Evolutionary conservation across 2,888 invertebrate species (phyloP).

Genomic region (Ormyrus labotus): DNA sequence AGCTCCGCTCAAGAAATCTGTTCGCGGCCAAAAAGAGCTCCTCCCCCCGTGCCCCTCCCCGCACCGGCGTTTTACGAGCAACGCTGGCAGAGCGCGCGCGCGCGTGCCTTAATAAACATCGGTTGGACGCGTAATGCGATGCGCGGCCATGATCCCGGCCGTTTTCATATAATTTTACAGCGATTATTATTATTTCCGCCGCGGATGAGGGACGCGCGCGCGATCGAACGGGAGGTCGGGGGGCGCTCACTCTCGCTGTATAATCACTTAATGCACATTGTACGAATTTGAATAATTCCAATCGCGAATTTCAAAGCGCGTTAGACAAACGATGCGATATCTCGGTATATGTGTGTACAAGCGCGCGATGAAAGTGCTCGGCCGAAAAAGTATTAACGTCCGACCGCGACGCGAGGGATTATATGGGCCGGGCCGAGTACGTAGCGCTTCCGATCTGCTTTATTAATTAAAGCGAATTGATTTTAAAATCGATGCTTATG

Average conservation of each 20-base stretch:
- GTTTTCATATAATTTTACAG: slow-evolving; percentile 40
- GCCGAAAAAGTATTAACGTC: not conserved
- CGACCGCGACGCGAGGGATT: no score
- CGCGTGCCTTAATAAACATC: not conserved
- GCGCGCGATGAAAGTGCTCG: not conserved
- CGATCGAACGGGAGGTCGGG: slow-evolving; percentile 6
- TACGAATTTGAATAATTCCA: slow-evolving; percentile 37
- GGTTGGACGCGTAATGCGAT: not conserved
- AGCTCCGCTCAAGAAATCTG: no score
- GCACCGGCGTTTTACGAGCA: not conserved
- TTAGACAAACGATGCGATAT: not conserved
- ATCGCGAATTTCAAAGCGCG: not conserved
- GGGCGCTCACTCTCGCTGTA: not conserved
- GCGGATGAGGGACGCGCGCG: not conserved
- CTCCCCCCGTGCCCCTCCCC: not conserved
- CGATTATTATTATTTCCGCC: slow-evolving; percentile 28
- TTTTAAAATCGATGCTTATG: not conserved
- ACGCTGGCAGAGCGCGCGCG: not conserved
- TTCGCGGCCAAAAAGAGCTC: slow-evolving; percentile 18
- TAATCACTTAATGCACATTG: slow-evolving; percentile 39
- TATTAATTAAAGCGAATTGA: slow-evolving; percentile 12
- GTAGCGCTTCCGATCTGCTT: not conserved
- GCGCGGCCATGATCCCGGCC: not conserved
- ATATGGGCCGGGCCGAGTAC: not conserved
- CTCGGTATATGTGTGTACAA: not conserved